These are phyloP conservation scores for Aegypius monachus DNA, from an alignment of 2,113 vertebrate genomes.

Conservation along the genomic window DNA sequence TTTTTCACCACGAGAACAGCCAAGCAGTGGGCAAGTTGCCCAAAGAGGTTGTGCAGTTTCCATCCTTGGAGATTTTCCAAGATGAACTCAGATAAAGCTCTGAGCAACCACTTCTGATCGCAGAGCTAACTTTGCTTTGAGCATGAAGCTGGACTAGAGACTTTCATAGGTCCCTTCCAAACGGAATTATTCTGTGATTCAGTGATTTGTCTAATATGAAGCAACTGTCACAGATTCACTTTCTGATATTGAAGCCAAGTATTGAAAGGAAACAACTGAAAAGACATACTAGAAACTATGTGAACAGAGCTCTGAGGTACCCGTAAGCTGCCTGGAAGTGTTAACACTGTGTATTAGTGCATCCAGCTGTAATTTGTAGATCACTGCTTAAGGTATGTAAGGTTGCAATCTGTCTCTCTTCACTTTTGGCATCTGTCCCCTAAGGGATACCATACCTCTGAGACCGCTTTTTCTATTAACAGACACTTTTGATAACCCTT, in stretches of 20 bases:
- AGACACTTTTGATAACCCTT: neutral
- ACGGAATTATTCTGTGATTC: neutral
- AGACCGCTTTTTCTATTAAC: neutral
- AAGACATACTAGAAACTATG: neutral
- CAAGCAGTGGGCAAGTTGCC: neutral
- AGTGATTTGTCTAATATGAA: neutral
- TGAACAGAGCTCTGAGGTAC: neutral
- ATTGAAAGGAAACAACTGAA: neutral
- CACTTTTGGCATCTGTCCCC: neutral
- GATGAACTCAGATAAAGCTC: neutral
- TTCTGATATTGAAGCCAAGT: neutral
- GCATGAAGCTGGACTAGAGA: neutral
- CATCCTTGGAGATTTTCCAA: neutral
- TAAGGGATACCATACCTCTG: neutral
- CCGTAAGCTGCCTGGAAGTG: neutral
- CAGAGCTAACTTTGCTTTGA: neutral
- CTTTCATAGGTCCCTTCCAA: neutral
- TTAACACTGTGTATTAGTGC: neutral
- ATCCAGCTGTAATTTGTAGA: neutral
- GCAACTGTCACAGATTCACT: neutral
- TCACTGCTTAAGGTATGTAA: neutral
- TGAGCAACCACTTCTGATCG: neutral
- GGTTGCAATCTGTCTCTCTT: neutral
- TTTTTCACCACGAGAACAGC: neutral
- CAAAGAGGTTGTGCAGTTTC: neutral